Percentiles rank a stretch among this genome's conserved stretches.
phyloP scores from a whole-genome alignment of 2,113 vertebrate species.

The Chascanopsetta lugubris region DNA sequence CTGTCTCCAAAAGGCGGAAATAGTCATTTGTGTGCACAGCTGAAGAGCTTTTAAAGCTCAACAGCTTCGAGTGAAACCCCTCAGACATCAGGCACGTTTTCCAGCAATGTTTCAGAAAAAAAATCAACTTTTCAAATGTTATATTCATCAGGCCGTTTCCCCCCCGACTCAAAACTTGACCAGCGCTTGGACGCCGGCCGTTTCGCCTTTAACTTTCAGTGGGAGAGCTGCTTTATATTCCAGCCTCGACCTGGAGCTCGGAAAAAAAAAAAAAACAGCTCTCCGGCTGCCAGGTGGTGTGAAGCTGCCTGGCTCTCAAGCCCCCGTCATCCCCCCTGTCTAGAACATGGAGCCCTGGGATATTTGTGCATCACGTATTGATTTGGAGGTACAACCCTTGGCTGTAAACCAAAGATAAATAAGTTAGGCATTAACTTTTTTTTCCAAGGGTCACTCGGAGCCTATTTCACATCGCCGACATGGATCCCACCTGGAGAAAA shows the following conservation, averaged over 20 bases:
- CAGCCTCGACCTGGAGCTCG: constrained; percentile 20
- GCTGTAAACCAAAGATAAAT: constrained; percentile 82
- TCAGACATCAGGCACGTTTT: too few species aligned
- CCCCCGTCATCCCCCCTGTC: constrained; percentile 50
- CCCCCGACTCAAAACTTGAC: background rate
- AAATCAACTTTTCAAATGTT: background rate
- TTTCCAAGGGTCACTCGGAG: constrained; percentile 71
- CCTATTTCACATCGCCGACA: constrained; percentile 75
- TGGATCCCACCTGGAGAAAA: constrained; percentile 49
- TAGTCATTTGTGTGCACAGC: background rate
- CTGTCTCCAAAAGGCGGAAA: background rate
- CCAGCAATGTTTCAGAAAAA: background rate
- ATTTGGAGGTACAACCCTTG: constrained; percentile 80
- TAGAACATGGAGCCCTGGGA: constrained; percentile 74
- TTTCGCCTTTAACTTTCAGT: background rate
- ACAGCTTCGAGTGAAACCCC: too few species aligned
- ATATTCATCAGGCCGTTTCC: background rate
- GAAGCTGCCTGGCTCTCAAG: constrained; percentile 65
- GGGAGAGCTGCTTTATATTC: background rate
- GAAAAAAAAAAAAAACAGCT: constrained; percentile 1
- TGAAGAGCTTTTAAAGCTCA: background rate
- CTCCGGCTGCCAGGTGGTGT: constrained; percentile 59
- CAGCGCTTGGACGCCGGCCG: background rate
- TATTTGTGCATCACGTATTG: constrained; percentile 82
- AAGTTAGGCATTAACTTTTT: constrained; percentile 81